A percentile compares a stretch with the other conserved stretches of the same genome.
These are phyloP conservation scores for Psylliodes chrysocephalus DNA, from an alignment of 2,888 invertebrate genomes.

Conservation along the genomic window DNA sequence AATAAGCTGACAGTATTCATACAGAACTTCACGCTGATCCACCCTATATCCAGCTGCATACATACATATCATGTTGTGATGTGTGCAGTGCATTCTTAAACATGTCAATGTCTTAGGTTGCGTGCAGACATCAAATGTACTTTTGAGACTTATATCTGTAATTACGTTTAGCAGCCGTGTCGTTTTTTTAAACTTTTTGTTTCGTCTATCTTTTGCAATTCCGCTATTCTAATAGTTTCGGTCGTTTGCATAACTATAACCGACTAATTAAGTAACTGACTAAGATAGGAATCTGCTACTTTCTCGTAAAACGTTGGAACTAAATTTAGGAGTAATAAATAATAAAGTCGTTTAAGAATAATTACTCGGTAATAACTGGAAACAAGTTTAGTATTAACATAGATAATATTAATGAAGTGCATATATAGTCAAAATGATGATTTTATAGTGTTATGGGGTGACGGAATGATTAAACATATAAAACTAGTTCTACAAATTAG, in stretches of 20 bases:
- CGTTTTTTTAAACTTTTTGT: no score
- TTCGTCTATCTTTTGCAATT: not conserved
- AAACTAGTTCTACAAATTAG: no score
- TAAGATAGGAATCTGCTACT: slow-evolving; percentile 11
- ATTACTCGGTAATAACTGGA: no score
- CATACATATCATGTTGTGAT: slow-evolving; percentile 7
- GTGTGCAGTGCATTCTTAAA: slow-evolving; percentile 14
- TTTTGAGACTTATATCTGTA: slow-evolving; percentile 16
- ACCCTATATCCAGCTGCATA: not conserved
- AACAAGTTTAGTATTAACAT: no score
- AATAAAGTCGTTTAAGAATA: not conserved
- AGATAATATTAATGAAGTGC: no score
- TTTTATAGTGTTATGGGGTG: no score
- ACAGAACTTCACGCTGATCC: no score
- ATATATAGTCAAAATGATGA: no score
- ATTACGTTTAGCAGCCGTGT: slow-evolving; percentile 20
- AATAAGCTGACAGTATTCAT: no score
- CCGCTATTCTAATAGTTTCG: slow-evolving; percentile 10
- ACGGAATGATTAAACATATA: no score
- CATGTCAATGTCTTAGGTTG: slow-evolving; percentile 15
- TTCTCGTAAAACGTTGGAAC: slow-evolving; percentile 4
- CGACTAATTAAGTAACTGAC: slow-evolving; percentile 14
- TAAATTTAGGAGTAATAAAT: not conserved
- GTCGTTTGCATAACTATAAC: slow-evolving; percentile 5
- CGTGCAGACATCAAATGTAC: slow-evolving; percentile 20